These are phyloP conservation scores for Cheilosia urbana DNA, from an alignment of 2,888 invertebrate genomes.

Conservation along the genomic window DNA sequence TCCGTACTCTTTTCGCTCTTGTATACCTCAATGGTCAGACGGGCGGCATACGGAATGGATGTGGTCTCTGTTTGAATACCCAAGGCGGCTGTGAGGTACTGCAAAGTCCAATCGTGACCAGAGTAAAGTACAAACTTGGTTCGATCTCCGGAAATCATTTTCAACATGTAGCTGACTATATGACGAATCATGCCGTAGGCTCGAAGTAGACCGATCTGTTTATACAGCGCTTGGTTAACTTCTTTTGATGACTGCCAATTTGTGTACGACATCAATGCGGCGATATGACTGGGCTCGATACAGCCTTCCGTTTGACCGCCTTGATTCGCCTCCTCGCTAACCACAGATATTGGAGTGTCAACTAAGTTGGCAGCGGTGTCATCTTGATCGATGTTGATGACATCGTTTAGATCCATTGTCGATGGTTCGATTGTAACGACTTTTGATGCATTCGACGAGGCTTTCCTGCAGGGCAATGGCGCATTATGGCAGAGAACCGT, in stretches of 20 bases:
- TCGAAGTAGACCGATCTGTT: constrained; percentile 88
- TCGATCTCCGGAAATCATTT: constrained; percentile 90
- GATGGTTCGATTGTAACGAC: constrained; percentile 76
- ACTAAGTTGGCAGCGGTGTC: constrained; percentile 78
- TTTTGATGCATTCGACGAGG: constrained; percentile 62
- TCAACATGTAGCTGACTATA: constrained; percentile 91
- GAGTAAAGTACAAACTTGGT: constrained; percentile 92
- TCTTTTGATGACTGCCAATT: constrained; percentile 91
- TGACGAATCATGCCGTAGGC: constrained; percentile 93
- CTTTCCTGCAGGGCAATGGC: constrained; percentile 88
- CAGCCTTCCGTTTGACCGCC: constrained; percentile 83
- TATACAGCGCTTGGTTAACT: constrained; percentile 85
- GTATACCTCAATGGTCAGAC: constrained; percentile 95
- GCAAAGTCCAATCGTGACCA: constrained; percentile 96
- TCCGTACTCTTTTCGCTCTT: constrained; percentile 87
- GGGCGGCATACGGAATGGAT: constrained; percentile 93
- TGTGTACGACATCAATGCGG: constrained; percentile 91
- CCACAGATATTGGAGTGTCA: constrained; percentile 78
- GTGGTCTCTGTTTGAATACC: constrained; percentile 86
- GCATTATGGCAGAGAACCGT: constrained; percentile 93
- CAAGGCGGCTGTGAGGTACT: constrained; percentile 91
- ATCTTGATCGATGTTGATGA: constrained; percentile 84
- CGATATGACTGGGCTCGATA: constrained; percentile 89
- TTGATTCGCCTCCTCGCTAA: constrained; percentile 65
- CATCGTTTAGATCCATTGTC: constrained; percentile 81